phyloP scores from a whole-genome alignment of 2,888 invertebrate species.

The Tinea pellionella region DNA sequence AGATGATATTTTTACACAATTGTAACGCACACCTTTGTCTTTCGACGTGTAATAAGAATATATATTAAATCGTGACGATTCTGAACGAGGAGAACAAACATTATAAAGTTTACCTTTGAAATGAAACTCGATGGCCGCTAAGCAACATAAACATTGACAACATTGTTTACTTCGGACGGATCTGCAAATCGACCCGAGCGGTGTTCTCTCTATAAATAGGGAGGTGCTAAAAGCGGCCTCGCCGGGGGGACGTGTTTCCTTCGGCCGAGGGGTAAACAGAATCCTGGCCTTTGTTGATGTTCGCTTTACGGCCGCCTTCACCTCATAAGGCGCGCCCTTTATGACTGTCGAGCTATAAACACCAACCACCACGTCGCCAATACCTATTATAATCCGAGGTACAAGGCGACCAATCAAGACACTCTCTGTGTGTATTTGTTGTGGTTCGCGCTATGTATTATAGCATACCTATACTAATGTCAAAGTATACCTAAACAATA shows the following conservation, averaged over 20 bases:
- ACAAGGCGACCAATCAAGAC: not conserved
- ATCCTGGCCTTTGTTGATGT: slow-evolving; percentile 58
- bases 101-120: not conserved
- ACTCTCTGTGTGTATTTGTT: not conserved
- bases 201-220: slow-evolving; percentile 63
- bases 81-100: not conserved
- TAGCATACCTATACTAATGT: not conserved
- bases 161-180: slow-evolving; percentile 42
- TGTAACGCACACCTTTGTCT: not conserved
- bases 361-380: slow-evolving; percentile 24
- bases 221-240: slow-evolving; percentile 67
- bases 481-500: too few relatives aligned
- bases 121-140: not conserved
- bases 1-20: not conserved
- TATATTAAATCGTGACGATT: not conserved
- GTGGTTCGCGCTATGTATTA: not conserved
- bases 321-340: slow-evolving; percentile 35
- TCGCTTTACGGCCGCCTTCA: slow-evolving; percentile 50
- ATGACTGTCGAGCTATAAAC: slow-evolving; percentile 43
- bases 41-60: not conserved
- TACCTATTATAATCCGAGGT: not conserved
- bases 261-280: slow-evolving; percentile 59
- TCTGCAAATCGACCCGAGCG: slow-evolving; percentile 54
- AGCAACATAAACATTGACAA: not conserved
- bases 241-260: slow-evolving; percentile 62